These are phyloP conservation scores for Meta bourneti DNA, from an alignment of 2,888 invertebrate species.

Conservation along the genomic window DNA sequence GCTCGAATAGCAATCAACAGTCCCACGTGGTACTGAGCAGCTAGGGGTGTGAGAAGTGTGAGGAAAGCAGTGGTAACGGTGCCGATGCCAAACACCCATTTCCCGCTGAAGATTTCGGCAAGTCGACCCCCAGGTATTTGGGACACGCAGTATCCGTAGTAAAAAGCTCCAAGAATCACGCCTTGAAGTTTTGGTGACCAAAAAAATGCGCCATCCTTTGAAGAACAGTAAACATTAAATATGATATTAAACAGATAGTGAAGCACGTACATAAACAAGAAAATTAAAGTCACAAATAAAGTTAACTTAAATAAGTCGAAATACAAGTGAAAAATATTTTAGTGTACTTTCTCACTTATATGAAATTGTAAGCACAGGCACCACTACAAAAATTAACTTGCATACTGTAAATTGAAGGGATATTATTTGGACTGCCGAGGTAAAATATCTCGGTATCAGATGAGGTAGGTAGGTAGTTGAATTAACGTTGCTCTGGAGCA, in stretches of 20 bases:
- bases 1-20: constrained; percentile 44
- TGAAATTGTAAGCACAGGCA: no score
- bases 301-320: no score
- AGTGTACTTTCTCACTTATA: no score
- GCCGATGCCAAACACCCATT: constrained; percentile 90
- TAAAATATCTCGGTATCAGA: no score
- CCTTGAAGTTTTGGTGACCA: constrained; percentile 91
- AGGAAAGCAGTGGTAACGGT: constrained; percentile 89
- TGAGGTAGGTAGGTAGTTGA: no score
- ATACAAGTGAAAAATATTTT: no score
- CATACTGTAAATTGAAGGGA: no score
- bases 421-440: no score
- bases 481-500: no score
- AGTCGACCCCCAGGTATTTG: constrained; percentile 92
- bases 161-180: constrained; percentile 90
- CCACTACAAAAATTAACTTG: no score
- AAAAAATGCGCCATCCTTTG: constrained; percentile 70
- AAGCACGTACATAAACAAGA: not conserved
- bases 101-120: constrained; percentile 91
- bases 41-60: constrained; percentile 89
- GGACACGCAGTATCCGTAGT: constrained; percentile 92
- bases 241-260: not conserved
- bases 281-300: no score
- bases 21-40: constrained; percentile 82
- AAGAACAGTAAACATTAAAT: not conserved